These are phyloP conservation scores for Pseudomyrmex pallidus DNA, from an alignment of 1,140 invertebrate species.

Conservation along the genomic window DNA sequence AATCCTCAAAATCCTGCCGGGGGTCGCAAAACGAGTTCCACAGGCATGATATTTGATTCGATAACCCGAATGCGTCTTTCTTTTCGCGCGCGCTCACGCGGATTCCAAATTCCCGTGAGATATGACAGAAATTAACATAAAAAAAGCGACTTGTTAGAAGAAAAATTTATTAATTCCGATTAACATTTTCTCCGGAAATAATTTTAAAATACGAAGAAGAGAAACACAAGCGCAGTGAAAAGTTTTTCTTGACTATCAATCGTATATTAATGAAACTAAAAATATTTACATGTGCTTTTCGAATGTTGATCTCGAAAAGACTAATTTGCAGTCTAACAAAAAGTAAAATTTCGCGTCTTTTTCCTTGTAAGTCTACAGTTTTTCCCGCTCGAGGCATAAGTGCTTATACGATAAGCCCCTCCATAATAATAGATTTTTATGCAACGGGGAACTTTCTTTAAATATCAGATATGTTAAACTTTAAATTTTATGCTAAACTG, in stretches of 20 bases:
- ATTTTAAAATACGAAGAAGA: too few species aligned
- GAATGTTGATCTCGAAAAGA: background rate
- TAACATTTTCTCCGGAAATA: too few species aligned
- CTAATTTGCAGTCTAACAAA: background rate
- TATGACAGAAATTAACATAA: background rate
- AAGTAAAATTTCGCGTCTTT: conserved; percentile 25
- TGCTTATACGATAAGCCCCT: conserved; percentile 35
- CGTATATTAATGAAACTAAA: background rate
- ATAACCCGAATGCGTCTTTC: background rate
- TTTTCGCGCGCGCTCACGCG: conserved; percentile 12
- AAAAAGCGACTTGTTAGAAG: background rate
- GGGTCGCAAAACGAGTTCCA: conserved; percentile 38
- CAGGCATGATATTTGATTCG: conserved; percentile 27
- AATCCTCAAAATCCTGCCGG: conserved; percentile 63
- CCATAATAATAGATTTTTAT: conserved; percentile 47
- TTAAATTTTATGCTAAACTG: conserved; percentile 53
- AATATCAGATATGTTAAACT: conserved; percentile 40
- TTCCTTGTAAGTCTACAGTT: background rate
- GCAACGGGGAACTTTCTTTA: conserved; percentile 50
- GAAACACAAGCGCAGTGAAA: too few species aligned
- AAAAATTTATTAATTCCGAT: too few species aligned
- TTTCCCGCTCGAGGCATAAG: background rate
- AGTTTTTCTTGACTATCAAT: too few species aligned
- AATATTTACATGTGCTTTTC: background rate
- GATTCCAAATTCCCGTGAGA: background rate